Evolutionary conservation across 2,113 vertebrate species (phyloP).

Genomic region (Manacus vitellinus): DNA sequence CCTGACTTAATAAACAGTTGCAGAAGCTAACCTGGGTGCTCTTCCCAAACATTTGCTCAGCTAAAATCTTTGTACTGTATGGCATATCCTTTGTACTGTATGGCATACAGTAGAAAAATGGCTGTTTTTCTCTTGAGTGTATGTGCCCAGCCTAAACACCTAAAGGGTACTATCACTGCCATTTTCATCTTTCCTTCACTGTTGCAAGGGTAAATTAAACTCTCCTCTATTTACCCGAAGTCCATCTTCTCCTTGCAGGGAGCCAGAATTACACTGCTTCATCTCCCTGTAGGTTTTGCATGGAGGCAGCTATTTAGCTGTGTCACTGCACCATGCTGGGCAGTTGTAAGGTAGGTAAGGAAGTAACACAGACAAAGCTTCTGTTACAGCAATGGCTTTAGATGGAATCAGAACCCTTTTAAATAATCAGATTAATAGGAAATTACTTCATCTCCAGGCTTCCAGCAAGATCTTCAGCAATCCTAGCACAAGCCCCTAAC

Average conservation of each 20-base stretch:
- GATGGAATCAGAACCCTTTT: conserved; percentile 15
- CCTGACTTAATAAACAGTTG: neutral
- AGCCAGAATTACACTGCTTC: neutral
- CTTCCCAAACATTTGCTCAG: neutral
- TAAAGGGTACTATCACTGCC: neutral
- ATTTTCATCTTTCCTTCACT: neutral
- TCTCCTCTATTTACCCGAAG: neutral
- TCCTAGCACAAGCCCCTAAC: neutral
- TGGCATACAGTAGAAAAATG: neutral
- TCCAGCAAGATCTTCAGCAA: conserved; percentile 8
- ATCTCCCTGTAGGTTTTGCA: neutral
- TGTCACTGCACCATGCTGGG: neutral
- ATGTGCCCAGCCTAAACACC: neutral
- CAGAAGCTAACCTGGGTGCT: neutral
- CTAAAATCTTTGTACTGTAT: neutral
- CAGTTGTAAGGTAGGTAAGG: neutral
- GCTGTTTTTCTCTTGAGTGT: neutral
- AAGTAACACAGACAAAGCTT: neutral
- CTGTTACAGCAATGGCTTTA: neutral
- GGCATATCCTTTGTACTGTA: neutral
- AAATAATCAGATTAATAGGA: conserved; percentile 54
- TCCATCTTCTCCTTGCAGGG: neutral
- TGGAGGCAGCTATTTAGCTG: neutral
- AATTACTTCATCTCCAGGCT: conserved; percentile 29
- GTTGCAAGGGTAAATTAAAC: neutral